Evolutionary conservation across 2,888 invertebrate species (phyloP), one percentile per base, ranked within the genome.

Genomic region (Cryptophagus acutangulus): DNA sequence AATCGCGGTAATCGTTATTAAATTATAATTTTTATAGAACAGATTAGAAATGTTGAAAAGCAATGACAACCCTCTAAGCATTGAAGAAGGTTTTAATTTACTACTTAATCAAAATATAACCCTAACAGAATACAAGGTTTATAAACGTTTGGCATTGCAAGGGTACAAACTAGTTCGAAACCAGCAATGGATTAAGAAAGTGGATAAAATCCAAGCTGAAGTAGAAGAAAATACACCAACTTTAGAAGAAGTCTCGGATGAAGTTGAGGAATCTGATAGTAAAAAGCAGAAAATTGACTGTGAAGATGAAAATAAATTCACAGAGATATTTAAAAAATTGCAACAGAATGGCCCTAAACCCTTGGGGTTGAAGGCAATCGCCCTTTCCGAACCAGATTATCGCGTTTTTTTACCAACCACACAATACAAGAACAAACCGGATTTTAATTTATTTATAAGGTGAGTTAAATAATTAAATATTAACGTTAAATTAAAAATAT

Each of bases 21-120:
- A n/a, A n/a, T n/a, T n/a, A n/a, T n/a, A n/a, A n/a, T n/a, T n/a
- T n/a, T 28, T 30, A 1, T 17, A 84, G 84, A 82, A 81, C 61
- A 73, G 73, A 52, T 66, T 83, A 10, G 74, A 76, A 55, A 66
- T 84, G 9, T 70, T 69, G 44, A 8, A 5, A 2, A 74, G 74
- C 64, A 74, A 76, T 58, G 73, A 72, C 18, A 67, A 78, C 1
- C 72, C 75, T 38, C 70, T 83, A 13, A 82, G 81, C 42, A 63
- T 84, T 29, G 79, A 82, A 62, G 80, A 82, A 68, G 81, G 78
- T 8, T 83, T 81, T 53, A 66, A 73, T 16, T 60, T 81, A 46
- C 59, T 82, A 30, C 55, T 76, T 14, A 46, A 51, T 42, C 41
- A 24, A 35, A 45, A 26, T 44, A 45, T 18, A 50, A 38, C 30